These are phyloP conservation scores for Drosophila mayaguana DNA, from an alignment of 2,888 invertebrate genomes.

Conservation along the genomic window DNA sequence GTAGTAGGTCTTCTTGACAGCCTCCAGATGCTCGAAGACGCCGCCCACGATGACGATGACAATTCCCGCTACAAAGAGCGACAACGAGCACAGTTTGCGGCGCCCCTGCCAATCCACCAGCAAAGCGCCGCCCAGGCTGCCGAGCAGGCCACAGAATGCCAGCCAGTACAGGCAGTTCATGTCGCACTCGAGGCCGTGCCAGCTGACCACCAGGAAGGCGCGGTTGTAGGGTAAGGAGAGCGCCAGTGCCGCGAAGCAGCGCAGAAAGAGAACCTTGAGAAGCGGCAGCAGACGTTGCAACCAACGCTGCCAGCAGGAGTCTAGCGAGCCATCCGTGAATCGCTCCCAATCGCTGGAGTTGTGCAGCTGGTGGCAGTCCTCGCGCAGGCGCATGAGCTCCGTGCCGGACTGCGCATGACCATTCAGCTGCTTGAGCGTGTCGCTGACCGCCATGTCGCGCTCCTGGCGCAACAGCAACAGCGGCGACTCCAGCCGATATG, in stretches of 20 bases:
- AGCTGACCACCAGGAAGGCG: slow-evolving; percentile 76
- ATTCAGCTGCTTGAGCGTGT: slow-evolving; percentile 63
- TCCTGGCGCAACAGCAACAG: slow-evolving; percentile 73
- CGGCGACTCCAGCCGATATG: slow-evolving; percentile 77
- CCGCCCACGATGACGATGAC: slow-evolving; percentile 80
- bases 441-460: slow-evolving; percentile 66
- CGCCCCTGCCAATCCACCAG: slow-evolving; percentile 80
- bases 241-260: slow-evolving; percentile 73
- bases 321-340: slow-evolving; percentile 53
- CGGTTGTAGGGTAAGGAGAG: slow-evolving; percentile 82
- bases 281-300: slow-evolving; percentile 60
- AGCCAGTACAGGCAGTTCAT: slow-evolving; percentile 78
- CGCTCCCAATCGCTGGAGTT: slow-evolving; percentile 69
- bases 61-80: slow-evolving; percentile 74
- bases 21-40: slow-evolving; percentile 74
- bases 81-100: slow-evolving; percentile 69
- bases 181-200: slow-evolving; percentile 74
- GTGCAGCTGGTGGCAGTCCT: slow-evolving; percentile 72
- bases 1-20: slow-evolving; percentile 57
- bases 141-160: slow-evolving; percentile 76
- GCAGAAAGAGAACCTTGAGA: slow-evolving; percentile 71
- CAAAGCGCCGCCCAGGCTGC: slow-evolving; percentile 76
- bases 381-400: slow-evolving; percentile 70
- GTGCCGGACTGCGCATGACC: slow-evolving; percentile 53
- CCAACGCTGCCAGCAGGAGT: slow-evolving; percentile 37